Conservation (phyloP, 2,797 vertebrate genomes). For the Falco berigora region DNA sequence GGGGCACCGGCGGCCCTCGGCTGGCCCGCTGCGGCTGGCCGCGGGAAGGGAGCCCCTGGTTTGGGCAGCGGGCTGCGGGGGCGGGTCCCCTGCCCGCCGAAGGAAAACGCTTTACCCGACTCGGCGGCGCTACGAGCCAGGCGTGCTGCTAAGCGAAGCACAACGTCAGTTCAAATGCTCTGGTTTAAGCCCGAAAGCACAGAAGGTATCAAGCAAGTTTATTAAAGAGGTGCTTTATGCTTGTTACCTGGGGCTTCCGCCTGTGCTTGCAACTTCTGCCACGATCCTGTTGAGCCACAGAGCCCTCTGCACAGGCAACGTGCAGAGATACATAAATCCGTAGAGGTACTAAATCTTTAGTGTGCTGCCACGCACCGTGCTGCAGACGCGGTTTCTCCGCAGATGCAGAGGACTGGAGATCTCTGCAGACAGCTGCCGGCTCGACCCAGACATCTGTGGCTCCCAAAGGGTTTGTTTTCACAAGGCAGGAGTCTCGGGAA, state of each 20-base stretch:
- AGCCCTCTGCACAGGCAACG: neutral
- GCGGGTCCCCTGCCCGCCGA: neutral
- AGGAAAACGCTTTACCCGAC: fast-evolving
- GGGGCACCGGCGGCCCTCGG: no score
- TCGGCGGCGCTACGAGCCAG: fast-evolving
- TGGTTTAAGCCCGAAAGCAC: fast-evolving
- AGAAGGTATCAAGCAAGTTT: neutral
- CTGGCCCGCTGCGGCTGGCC: no score
- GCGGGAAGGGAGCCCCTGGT: no score
- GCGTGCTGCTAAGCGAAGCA: fast-evolving
- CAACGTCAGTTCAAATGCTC: fast-evolving
- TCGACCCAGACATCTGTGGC: fast-evolving
- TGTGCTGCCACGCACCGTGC: fast-evolving
- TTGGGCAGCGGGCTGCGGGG: no score
- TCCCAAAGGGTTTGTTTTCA: fast-evolving
- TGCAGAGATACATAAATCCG: no score
- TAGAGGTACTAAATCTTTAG: fast-evolving
- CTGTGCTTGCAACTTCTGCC: neutral
- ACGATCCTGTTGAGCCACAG: fast-evolving
- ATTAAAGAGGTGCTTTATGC: neutral
- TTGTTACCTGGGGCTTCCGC: neutral
- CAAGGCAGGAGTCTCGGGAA: fast-evolving
- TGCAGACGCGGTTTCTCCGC: fast-evolving
- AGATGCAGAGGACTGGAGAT: neutral
- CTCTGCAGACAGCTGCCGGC: neutral